These are phyloP conservation scores for Styela clava DNA, from an alignment of 23 tunicate genomes.

Conservation along the genomic window DNA sequence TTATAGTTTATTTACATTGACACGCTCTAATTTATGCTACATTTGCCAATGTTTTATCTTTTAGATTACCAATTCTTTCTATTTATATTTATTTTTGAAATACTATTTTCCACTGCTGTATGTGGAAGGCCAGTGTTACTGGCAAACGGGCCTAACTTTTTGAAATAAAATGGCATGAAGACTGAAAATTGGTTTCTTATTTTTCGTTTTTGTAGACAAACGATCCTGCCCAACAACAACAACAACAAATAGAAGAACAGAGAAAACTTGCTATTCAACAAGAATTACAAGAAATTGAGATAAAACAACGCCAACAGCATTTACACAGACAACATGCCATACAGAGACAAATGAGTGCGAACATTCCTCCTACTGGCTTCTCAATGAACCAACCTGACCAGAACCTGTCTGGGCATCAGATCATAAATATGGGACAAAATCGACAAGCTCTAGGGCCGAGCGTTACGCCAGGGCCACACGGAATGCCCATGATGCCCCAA, in stretches of 20 bases:
- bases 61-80: too few relatives aligned
- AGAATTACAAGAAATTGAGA: conserved; percentile 24
- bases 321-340: conserved; percentile 2
- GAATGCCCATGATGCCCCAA: conserved; percentile 4
- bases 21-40: too few relatives aligned
- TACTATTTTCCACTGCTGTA: too few relatives aligned
- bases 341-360: conserved; percentile 8
- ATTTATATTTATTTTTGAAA: too few relatives aligned
- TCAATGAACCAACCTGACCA: conserved; percentile 1
- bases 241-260: conserved; percentile 10
- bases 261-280: conserved; percentile 15
- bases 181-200: too few relatives aligned
- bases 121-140: too few relatives aligned
- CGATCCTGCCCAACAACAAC: conserved; percentile 8
- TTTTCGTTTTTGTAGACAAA: too few relatives aligned
- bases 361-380: conserved; percentile 9
- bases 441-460: neutral
- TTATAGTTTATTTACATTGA: too few relatives aligned
- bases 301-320: conserved; percentile 9
- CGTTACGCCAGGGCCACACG: neutral
- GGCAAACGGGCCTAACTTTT: too few relatives aligned
- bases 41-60: too few relatives aligned
- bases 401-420: neutral
- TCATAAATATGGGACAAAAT: neutral
- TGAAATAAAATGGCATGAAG: too few relatives aligned